These are phyloP conservation scores for Laspeyria flexula DNA, from an alignment of 2,888 invertebrate genomes.

Conservation along the genomic window DNA sequence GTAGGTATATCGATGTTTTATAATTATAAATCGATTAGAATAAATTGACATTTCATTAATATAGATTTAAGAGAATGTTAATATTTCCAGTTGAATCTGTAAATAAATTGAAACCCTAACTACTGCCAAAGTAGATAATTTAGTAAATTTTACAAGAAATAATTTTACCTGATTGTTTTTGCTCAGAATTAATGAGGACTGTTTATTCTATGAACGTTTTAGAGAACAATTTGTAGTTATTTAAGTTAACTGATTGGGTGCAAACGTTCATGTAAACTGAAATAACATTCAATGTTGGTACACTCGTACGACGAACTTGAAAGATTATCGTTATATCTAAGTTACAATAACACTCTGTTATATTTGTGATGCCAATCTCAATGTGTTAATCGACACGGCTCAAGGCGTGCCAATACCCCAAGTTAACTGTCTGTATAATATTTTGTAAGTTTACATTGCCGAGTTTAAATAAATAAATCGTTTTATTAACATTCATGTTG, in stretches of 20 bases:
- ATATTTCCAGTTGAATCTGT: slow-evolving; percentile 40
- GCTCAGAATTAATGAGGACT: slow-evolving; percentile 20
- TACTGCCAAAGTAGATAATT: slow-evolving; percentile 38
- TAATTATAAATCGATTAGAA: slow-evolving; percentile 45
- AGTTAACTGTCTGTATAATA: slow-evolving; percentile 63
- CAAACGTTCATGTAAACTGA: slow-evolving; percentile 22
- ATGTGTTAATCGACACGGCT: slow-evolving; percentile 45
- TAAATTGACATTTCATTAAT: slow-evolving; percentile 42
- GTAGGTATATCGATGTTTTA: slow-evolving; percentile 47
- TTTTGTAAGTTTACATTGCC: slow-evolving; percentile 77
- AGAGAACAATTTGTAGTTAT: slow-evolving; percentile 18
- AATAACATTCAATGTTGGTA: slow-evolving; percentile 8
- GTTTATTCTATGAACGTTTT: slow-evolving; percentile 14
- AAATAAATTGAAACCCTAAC: slow-evolving; percentile 32
- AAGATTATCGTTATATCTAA: slow-evolving; percentile 1
- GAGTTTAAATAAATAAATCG: slow-evolving; percentile 70
- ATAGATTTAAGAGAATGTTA: slow-evolving; percentile 36
- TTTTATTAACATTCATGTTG: slow-evolving; percentile 59
- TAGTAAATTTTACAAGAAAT: slow-evolving; percentile 31
- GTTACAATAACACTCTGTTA: slow-evolving; percentile 3
- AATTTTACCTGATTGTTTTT: slow-evolving; percentile 18
- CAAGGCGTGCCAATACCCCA: slow-evolving; percentile 64
- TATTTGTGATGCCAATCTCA: slow-evolving; percentile 20
- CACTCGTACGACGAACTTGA: neutral
- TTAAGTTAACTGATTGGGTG: slow-evolving; percentile 24